A percentile compares a stretch with the other conserved stretches of the same genome.
Evolutionary conservation across 2,888 invertebrate genomes (phyloP).

Genomic region (Rapana venosa): DNA sequence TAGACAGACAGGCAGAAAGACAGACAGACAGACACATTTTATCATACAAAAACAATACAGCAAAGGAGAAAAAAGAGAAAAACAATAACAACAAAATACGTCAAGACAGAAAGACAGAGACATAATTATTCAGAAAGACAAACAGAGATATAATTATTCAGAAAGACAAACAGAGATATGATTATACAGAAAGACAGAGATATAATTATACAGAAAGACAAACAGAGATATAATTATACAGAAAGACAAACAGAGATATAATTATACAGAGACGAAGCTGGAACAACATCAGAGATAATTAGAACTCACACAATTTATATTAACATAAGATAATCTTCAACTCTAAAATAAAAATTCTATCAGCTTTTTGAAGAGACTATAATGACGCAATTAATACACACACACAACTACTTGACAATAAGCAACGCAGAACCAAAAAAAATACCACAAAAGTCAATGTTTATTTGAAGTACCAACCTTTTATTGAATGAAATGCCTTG

Average conservation of each 20-base stretch:
- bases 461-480: too few relatives aligned
- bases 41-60: background rate
- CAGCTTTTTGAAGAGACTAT: too few relatives aligned
- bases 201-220: background rate
- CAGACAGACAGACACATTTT: background rate
- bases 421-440: too few relatives aligned
- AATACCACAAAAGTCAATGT: too few relatives aligned
- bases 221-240: background rate
- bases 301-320: too few relatives aligned
- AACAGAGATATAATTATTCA: background rate
- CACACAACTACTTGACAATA: too few relatives aligned
- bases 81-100: background rate
- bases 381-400: too few relatives aligned
- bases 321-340: too few relatives aligned
- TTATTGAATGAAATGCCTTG: too few relatives aligned
- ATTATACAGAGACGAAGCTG: too few relatives aligned
- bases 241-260: background rate
- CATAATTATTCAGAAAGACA: background rate
- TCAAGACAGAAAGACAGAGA: background rate
- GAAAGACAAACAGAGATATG: background rate
- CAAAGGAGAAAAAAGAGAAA: background rate
- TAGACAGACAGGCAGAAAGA: background rate
- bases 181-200: background rate
- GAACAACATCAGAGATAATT: too few relatives aligned
- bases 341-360: too few relatives aligned